These are phyloP conservation scores for Lophotis ruficrista DNA, from an alignment of 2,113 vertebrate species.

Conservation along the genomic window DNA sequence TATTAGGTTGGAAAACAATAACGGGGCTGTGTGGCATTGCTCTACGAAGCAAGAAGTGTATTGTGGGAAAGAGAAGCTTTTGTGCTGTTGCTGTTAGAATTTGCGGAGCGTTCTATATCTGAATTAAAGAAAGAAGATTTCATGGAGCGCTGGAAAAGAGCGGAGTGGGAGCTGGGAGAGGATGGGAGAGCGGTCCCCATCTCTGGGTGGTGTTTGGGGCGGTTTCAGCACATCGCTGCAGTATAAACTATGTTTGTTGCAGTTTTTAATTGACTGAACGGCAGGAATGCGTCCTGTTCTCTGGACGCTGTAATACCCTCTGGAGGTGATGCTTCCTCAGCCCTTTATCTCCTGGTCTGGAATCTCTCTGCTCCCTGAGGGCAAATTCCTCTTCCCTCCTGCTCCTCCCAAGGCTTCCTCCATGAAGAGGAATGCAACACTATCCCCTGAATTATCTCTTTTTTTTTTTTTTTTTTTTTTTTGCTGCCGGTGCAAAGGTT, in stretches of 20 bases:
- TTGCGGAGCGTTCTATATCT: rapidly evolving
- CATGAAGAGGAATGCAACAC: not conserved
- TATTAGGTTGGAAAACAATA: not conserved
- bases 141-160: not conserved
- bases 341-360: not conserved
- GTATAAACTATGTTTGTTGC: not conserved
- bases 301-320: not conserved
- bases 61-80: not conserved
- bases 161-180: not conserved
- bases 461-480: not conserved
- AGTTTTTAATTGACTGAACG: not conserved
- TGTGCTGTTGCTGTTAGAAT: not conserved
- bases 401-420: not conserved
- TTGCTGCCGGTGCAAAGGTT: not conserved
- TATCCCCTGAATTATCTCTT: too few relatives aligned
- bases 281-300: not conserved
- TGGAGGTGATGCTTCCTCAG: not conserved
- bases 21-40: rapidly evolving
- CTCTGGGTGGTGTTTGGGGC: rapidly evolving
- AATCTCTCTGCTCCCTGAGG: not conserved
- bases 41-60: rapidly evolving
- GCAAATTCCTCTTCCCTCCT: not conserved
- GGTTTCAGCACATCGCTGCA: not conserved
- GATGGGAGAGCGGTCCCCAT: rapidly evolving
- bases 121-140: not conserved